A percentile compares a stretch with the other conserved stretches of the same genome.
Evolutionary conservation across 2,888 invertebrate species (phyloP).

Genomic region (Leptopterna dolabrata): DNA sequence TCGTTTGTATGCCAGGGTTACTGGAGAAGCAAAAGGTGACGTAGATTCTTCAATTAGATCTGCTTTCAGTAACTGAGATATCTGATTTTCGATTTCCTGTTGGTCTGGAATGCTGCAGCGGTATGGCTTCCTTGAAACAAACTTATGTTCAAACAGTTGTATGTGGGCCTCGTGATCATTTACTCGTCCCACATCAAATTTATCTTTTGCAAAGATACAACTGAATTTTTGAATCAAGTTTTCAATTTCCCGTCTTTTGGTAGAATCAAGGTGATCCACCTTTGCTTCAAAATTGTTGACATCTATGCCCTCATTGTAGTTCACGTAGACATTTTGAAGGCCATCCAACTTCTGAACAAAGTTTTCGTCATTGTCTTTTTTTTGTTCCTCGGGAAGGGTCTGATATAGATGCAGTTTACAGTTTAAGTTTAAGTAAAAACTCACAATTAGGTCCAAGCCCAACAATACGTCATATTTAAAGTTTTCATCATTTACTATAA

Average conservation of each 20-base stretch:
- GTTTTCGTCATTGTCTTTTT: neutral
- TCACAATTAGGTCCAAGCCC: neutral
- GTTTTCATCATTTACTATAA: slow-evolving; percentile 15
- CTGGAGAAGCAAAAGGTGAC: slow-evolving; percentile 41
- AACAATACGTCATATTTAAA: slow-evolving; percentile 10
- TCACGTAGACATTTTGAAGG: neutral
- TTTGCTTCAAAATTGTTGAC: neutral
- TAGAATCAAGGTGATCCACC: neutral
- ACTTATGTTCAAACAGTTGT: slow-evolving; percentile 45
- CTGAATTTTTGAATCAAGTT: neutral
- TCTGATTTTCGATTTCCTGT: slow-evolving; percentile 55
- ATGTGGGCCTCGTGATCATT: slow-evolving; percentile 41
- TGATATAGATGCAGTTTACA: neutral
- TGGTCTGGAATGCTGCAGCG: slow-evolving; percentile 54
- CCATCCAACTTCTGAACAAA: neutral
- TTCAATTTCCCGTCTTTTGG: neutral
- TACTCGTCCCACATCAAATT: slow-evolving; percentile 52
- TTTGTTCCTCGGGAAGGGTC: neutral
- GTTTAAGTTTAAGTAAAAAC: neutral
- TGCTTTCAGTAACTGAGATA: slow-evolving; percentile 20
- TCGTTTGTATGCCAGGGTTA: slow-evolving; percentile 7
- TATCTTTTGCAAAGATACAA: slow-evolving; percentile 44
- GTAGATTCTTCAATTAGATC: slow-evolving; percentile 43
- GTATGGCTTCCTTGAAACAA: slow-evolving; percentile 54
- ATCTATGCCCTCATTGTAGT: slow-evolving; percentile 13